Evolutionary conservation across 2,888 invertebrate genomes (phyloP).

Genomic region (Beris chalybata): DNA sequence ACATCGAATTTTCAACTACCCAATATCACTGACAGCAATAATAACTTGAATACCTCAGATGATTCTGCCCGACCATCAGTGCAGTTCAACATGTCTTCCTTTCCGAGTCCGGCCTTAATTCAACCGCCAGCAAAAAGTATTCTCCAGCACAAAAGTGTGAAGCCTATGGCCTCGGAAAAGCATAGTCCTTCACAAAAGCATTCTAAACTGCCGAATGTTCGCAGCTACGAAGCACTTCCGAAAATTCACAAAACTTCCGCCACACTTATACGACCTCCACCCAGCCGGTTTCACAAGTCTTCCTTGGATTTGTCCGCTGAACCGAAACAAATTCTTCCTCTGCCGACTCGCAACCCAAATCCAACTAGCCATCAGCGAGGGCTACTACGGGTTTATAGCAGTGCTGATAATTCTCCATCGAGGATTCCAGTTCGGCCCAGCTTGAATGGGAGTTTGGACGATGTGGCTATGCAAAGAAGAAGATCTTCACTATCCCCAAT

Average conservation of each 20-base stretch:
- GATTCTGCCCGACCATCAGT: constrained; percentile 54
- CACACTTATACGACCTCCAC: constrained; percentile 32
- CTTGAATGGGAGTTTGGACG: constrained; percentile 50
- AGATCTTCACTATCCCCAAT: constrained; percentile 35
- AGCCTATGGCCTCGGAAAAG: constrained; percentile 10
- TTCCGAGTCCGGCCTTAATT: constrained; percentile 39
- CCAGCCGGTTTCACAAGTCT: constrained; percentile 47
- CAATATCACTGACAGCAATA: constrained; percentile 28
- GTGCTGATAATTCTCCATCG: constrained; percentile 44
- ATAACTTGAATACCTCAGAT: constrained; percentile 41
- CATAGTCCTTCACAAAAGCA: constrained; percentile 11
- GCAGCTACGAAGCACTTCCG: constrained; percentile 51
- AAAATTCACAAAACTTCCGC: constrained; percentile 49
- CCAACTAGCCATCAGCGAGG: constrained; percentile 54
- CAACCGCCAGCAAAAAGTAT: constrained; percentile 50
- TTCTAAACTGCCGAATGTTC: constrained; percentile 41
- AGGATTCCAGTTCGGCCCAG: constrained; percentile 48
- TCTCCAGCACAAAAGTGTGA: constrained; percentile 44
- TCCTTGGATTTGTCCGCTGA: constrained; percentile 43
- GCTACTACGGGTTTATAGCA: constrained; percentile 49
- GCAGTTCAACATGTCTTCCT: constrained; percentile 52
- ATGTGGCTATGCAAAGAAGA: constrained; percentile 41
- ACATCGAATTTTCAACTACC: constrained; percentile 42
- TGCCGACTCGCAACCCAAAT: constrained; percentile 47
- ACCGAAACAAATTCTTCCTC: constrained; percentile 47